A percentile compares a stretch with the other conserved stretches of the same genome.
phyloP scores from a whole-genome alignment of 2,888 invertebrate species.

The Pandemis cinnamomeana region DNA sequence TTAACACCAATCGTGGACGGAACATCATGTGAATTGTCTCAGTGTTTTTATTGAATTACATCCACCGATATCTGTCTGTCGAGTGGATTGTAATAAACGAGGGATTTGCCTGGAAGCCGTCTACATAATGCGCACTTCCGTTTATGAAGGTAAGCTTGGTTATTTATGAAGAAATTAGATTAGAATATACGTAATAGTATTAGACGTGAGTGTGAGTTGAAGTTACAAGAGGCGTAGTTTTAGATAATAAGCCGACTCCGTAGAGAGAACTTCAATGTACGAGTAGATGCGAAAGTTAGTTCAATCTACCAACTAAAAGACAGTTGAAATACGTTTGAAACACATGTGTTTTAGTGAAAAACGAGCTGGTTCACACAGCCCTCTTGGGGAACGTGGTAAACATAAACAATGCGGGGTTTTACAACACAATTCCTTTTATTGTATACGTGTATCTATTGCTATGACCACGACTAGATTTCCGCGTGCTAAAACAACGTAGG shows the following conservation, averaged over 20 bases:
- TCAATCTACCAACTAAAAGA: slow-evolving; percentile 7
- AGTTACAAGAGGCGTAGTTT: slow-evolving; percentile 9
- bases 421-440: not conserved
- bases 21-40: slow-evolving; percentile 53
- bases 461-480: slow-evolving; percentile 36
- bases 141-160: slow-evolving; percentile 43
- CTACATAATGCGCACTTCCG: slow-evolving; percentile 43
- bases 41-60: slow-evolving; percentile 55
- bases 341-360: slow-evolving; percentile 17
- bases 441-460: slow-evolving; percentile 6
- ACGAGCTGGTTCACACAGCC: slow-evolving; percentile 6
- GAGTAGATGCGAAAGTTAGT: not conserved
- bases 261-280: not conserved
- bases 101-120: slow-evolving; percentile 49
- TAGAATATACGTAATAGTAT: slow-evolving; percentile 10
- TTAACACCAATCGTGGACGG: slow-evolving; percentile 42
- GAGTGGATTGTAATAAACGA: slow-evolving; percentile 65
- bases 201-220: slow-evolving; percentile 5
- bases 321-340: slow-evolving; percentile 8
- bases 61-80: slow-evolving; percentile 59
- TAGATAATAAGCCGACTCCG: slow-evolving; percentile 11
- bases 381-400: slow-evolving; percentile 23
- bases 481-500: slow-evolving; percentile 28
- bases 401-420: slow-evolving; percentile 29
- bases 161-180: slow-evolving; percentile 32